Evolutionary conservation across 1,140 invertebrate genomes (phyloP).

Genomic region (Araneus ventricosus): DNA sequence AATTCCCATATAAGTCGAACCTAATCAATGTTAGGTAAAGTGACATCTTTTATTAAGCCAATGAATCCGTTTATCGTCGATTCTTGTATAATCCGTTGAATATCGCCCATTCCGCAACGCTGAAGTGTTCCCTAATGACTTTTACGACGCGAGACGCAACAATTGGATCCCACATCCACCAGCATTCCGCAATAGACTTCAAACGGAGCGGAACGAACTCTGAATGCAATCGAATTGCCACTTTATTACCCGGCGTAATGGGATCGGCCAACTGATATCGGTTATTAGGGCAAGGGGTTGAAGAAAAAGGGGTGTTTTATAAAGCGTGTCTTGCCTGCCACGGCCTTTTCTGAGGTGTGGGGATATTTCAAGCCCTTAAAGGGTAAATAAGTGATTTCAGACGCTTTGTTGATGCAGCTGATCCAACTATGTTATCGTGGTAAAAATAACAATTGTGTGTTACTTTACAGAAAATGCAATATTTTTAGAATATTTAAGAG

Average conservation of each 20-base stretch:
- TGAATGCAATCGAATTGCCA: not conserved
- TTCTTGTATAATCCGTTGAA: not conserved
- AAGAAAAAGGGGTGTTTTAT: slow-evolving; percentile 18
- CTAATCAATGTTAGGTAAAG: too few relatives aligned
- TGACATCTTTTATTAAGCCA: not conserved
- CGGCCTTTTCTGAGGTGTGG: not conserved
- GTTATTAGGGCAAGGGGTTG: slow-evolving; percentile 36
- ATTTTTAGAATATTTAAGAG: too few relatives aligned
- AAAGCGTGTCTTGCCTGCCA: slow-evolving; percentile 1
- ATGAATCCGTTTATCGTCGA: not conserved
- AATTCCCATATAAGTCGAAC: too few relatives aligned
- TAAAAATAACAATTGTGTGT: too few relatives aligned
- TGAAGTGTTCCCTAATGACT: not conserved
- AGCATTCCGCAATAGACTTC: not conserved
- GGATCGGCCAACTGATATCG: slow-evolving; percentile 53
- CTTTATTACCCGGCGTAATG: not conserved
- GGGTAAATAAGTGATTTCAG: not conserved
- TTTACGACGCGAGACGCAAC: not conserved
- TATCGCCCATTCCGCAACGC: not conserved
- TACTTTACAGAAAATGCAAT: too few relatives aligned
- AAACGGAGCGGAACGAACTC: not conserved
- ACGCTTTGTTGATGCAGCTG: not conserved
- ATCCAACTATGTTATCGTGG: too few relatives aligned
- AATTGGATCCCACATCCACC: slow-evolving; percentile 31
- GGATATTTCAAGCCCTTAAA: not conserved